Conservation (phyloP, 2,113 vertebrate species). For the Psammodynastes pulverulentus region DNA sequence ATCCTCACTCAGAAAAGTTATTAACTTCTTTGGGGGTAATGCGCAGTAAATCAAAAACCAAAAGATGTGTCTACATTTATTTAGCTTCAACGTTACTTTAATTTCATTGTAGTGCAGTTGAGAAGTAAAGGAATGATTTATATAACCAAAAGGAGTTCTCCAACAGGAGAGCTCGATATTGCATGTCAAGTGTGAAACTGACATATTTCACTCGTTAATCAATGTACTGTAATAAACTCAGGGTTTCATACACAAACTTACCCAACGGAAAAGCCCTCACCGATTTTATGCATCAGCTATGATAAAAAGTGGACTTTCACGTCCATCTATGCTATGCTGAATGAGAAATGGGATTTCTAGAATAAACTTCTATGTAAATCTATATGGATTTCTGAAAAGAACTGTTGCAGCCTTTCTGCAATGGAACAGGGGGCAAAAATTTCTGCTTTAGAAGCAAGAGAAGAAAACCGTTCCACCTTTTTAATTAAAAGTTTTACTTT, state of each 20-base stretch:
- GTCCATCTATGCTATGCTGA: slow-evolving; percentile 4
- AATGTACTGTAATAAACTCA: slow-evolving; percentile 48
- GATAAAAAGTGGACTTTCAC: slow-evolving; percentile 32
- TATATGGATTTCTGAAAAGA: slow-evolving; percentile 29
- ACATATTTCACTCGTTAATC: slow-evolving; percentile 56
- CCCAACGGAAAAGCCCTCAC: slow-evolving; percentile 23
- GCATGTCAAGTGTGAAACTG: slow-evolving; percentile 35
- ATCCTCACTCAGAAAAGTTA: neutral
- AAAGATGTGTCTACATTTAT: neutral
- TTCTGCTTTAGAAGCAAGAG: slow-evolving; percentile 46
- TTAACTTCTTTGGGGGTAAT: slow-evolving; percentile 15
- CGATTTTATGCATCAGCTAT: slow-evolving; percentile 49
- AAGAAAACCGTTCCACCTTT: slow-evolving; percentile 51
- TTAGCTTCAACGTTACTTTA: slow-evolving; percentile 27
- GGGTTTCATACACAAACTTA: slow-evolving; percentile 25
- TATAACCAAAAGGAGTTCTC: slow-evolving; percentile 42
- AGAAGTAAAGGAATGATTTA: slow-evolving; percentile 55
- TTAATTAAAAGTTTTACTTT: slow-evolving; percentile 70
- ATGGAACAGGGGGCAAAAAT: slow-evolving; percentile 43
- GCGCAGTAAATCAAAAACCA: slow-evolving; percentile 39
- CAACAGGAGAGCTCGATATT: slow-evolving; percentile 32
- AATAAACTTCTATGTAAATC: slow-evolving; percentile 36
- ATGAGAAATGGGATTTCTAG: slow-evolving; percentile 10
- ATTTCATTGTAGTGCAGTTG: slow-evolving; percentile 38
- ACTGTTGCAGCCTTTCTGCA: slow-evolving; percentile 34